These are phyloP conservation scores for Globodera ellingtonae DNA, from an alignment of 1,140 invertebrate genomes.

Conservation along the genomic window DNA sequence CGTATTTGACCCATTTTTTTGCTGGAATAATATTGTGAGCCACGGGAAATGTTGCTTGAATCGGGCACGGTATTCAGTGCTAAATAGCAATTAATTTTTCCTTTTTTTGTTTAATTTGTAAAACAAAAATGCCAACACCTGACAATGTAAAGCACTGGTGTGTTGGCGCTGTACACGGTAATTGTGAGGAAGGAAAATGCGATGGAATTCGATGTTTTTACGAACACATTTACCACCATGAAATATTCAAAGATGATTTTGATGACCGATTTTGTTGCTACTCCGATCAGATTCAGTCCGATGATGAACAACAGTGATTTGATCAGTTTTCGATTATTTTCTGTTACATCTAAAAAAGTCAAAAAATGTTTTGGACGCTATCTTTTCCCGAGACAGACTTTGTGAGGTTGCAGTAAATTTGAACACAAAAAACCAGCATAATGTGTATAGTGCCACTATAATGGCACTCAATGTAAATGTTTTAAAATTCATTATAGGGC, in stretches of 20 bases:
- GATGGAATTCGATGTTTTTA: background rate
- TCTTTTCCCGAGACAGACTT: background rate
- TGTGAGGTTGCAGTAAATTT: background rate
- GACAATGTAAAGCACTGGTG: slow-evolving; percentile 2
- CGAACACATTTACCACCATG: background rate
- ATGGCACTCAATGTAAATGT: background rate
- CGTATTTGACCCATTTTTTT: too few relatives aligned
- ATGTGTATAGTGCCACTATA: background rate
- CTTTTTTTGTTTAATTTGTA: too few relatives aligned
- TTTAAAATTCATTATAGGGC: background rate
- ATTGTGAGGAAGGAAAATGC: background rate
- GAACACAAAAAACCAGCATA: background rate
- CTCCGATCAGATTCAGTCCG: slow-evolving; percentile 10
- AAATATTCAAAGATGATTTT: background rate
- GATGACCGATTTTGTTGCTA: background rate
- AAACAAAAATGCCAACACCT: background rate
- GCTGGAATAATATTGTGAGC: too few relatives aligned
- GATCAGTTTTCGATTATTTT: background rate
- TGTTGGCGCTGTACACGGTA: background rate
- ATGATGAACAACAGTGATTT: background rate
- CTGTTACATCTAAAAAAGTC: background rate
- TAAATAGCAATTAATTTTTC: too few relatives aligned
- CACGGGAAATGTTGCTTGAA: too few relatives aligned
- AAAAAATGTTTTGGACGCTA: background rate
- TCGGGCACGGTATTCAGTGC: too few relatives aligned